phyloP scores from a whole-genome alignment of 2,797 vertebrate species.

The Pipistrellus pygmaeus region DNA sequence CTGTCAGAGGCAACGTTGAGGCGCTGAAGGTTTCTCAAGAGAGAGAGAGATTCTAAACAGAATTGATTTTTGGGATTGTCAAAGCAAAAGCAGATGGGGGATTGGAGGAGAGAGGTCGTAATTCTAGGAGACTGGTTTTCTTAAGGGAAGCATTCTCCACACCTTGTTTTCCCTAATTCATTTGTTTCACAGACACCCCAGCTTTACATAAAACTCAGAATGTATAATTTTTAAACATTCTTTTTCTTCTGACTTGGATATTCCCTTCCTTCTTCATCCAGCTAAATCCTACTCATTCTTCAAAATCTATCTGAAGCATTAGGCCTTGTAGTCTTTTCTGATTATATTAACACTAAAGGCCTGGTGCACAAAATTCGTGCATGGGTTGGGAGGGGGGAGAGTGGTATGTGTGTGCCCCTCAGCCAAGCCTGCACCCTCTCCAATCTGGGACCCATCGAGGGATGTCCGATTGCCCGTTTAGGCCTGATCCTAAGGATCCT shows the following conservation, averaged over 20 bases:
- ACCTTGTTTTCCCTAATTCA: neutral
- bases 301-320: neutral
- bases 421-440: too few species aligned
- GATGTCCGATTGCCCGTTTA: too few species aligned
- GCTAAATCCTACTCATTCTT: slow-evolving; percentile 14
- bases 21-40: neutral
- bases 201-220: neutral
- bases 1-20: neutral
- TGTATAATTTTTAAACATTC: neutral
- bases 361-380: too few species aligned
- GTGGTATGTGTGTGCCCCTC: too few species aligned
- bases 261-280: neutral
- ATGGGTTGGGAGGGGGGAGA: too few species aligned
- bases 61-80: neutral
- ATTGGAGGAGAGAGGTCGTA: neutral
- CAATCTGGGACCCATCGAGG: too few species aligned
- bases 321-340: neutral
- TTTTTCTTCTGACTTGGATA: neutral
- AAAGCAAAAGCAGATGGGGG: neutral
- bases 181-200: neutral
- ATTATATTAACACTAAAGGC: neutral
- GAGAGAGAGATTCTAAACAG: neutral
- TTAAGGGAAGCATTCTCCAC: neutral
- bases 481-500: too few species aligned
- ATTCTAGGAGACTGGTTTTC: neutral